Percentiles rank a stretch among this genome's conserved stretches.
Evolutionary conservation across 1,140 invertebrate species (phyloP).

Genomic region (Apis mellifera): Amel_HAv3.1 CM009940.2:11238501-11239000

Average conservation of each 20-base stretch:
- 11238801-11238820: no score
- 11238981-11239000: conserved; percentile 64
- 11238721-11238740: no score
- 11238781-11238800: no score
- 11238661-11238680: background rate
- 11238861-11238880: conserved; percentile 22
- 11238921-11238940: conserved; percentile 63
- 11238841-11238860: no score
- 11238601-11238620: conserved; percentile 63
- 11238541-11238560: conserved; percentile 46
- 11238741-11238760: no score
- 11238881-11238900: conserved; percentile 70
- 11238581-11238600: conserved; percentile 54
- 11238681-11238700: no score
- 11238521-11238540: conserved; percentile 57
- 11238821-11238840: background rate
- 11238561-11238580: conserved; percentile 67
- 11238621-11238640: conserved; percentile 55
- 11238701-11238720: no score
- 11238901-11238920: conserved; percentile 69
- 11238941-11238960: conserved; percentile 42
- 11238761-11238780: no score
- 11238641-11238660: no score
- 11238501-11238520: conserved; percentile 56
- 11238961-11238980: conserved; percentile 65